Evolutionary conservation across 1,140 invertebrate genomes (phyloP).

Genomic region (Halictus rubicundus): DNA sequence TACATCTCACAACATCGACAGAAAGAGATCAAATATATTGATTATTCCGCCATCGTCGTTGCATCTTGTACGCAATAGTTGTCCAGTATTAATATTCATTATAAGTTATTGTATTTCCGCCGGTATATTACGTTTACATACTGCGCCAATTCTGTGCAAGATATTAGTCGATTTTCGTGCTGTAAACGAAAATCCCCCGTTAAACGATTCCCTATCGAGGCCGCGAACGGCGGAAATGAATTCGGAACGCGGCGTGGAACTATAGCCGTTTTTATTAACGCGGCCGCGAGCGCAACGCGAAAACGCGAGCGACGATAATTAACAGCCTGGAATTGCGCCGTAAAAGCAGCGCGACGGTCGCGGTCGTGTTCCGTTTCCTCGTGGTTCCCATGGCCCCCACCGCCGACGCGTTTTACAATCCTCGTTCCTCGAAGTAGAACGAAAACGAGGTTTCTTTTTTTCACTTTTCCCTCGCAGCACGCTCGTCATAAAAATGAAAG

Average conservation of each 20-base stretch:
- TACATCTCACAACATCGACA: too few relatives aligned
- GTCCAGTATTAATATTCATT: too few relatives aligned
- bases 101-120: too few relatives aligned
- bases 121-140: too few relatives aligned
- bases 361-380: neutral
- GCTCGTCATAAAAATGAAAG: neutral
- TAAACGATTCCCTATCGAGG: neutral
- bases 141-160: too few relatives aligned
- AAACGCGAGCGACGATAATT: neutral
- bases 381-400: neutral
- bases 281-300: neutral
- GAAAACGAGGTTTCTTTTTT: constrained; percentile 13
- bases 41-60: too few relatives aligned
- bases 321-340: neutral
- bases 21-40: too few relatives aligned
- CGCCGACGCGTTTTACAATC: neutral
- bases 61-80: too few relatives aligned
- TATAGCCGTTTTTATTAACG: neutral
- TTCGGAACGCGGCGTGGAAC: neutral
- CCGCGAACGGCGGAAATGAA: neutral
- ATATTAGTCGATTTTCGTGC: too few relatives aligned
- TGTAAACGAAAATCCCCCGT: too few relatives aligned
- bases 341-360: neutral
- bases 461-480: neutral
- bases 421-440: constrained; percentile 6